A percentile compares a stretch with the other conserved stretches of the same genome.
Evolutionary conservation across 1,140 invertebrate genomes (phyloP).

Genomic region (Linepithema humile): DNA sequence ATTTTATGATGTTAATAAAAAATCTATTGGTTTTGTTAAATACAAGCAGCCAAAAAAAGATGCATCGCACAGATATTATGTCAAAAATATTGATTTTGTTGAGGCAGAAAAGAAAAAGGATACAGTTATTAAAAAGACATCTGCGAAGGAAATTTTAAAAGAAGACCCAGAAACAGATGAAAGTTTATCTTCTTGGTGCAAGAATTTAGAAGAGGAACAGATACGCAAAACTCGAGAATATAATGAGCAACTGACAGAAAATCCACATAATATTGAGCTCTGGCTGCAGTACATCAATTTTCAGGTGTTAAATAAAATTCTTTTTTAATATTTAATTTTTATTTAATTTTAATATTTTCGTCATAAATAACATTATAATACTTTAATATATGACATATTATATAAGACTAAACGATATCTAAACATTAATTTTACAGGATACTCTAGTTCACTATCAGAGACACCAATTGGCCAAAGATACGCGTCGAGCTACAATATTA

Average conservation of each 20-base stretch:
- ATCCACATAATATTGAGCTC: constrained; percentile 83
- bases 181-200: constrained; percentile 64
- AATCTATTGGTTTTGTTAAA: constrained; percentile 72
- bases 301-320: constrained; percentile 81
- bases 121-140: constrained; percentile 72
- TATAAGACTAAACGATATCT: constrained; percentile 21
- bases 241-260: constrained; percentile 83
- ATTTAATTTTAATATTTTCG: neutral
- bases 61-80: constrained; percentile 77
- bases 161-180: constrained; percentile 50
- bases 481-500: constrained; percentile 78
- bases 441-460: constrained; percentile 69
- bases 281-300: constrained; percentile 86
- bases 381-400: constrained; percentile 12
- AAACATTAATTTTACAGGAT: constrained; percentile 62
- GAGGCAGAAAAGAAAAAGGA: constrained; percentile 71
- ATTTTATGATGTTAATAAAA: constrained; percentile 76
- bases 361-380: neutral
- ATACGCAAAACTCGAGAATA: constrained; percentile 83
- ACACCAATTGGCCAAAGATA: constrained; percentile 79
- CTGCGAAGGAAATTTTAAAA: constrained; percentile 43
- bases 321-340: neutral
- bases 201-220: constrained; percentile 82
- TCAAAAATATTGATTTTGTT: constrained; percentile 66
- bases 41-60: constrained; percentile 69